Evolutionary conservation across 2,797 vertebrate genomes (phyloP).

Genomic region (Anguilla pacifica): DNA sequence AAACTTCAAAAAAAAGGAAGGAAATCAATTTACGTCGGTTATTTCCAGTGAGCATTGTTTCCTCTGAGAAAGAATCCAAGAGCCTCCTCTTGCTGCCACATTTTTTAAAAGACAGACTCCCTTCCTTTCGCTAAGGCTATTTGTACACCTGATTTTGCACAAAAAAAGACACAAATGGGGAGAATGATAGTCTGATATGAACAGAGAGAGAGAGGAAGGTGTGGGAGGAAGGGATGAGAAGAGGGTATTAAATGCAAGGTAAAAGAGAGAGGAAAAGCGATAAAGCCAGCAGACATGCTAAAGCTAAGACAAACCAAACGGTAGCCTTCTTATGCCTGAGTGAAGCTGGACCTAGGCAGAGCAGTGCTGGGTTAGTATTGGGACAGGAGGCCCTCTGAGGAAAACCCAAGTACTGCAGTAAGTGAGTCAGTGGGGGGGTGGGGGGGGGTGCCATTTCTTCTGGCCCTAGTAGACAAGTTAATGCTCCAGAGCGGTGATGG

Average conservation of each 20-base stretch:
- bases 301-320: not conserved
- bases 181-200: not conserved
- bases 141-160: slow-evolving; percentile 3
- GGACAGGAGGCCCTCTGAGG: not conserved
- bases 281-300: not conserved
- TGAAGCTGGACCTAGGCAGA: not conserved
- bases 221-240: too few species aligned
- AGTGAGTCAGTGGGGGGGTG: not conserved
- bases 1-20: not conserved
- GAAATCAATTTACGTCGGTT: slow-evolving; percentile 21
- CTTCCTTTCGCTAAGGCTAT: not conserved
- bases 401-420: not conserved
- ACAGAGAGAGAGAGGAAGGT: not conserved
- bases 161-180: not conserved
- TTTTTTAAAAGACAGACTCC: not conserved
- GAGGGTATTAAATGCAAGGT: not conserved
- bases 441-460: not conserved
- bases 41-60: slow-evolving; percentile 4
- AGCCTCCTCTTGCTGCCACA: not conserved
- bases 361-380: not conserved
- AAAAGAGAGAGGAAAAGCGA: not conserved
- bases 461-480: not conserved
- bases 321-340: not conserved
- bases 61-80: not conserved
- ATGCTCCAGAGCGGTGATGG: not conserved